These are phyloP conservation scores for Monochamus saltuarius DNA, from an alignment of 1,140 invertebrate species.

Conservation along the genomic window DNA sequence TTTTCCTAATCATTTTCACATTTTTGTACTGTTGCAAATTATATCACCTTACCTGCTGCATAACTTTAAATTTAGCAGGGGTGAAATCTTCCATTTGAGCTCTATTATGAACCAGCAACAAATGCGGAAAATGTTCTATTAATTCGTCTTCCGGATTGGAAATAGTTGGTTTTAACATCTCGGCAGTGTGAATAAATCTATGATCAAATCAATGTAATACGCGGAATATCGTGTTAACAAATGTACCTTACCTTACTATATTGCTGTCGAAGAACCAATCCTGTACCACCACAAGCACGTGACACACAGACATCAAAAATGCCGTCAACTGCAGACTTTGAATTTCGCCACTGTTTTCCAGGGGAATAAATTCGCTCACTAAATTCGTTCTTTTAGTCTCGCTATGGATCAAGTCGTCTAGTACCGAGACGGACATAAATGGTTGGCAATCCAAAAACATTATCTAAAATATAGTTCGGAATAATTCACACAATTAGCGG, in stretches of 20 bases:
- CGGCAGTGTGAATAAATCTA: slow-evolving; percentile 79
- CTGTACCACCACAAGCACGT: slow-evolving; percentile 81
- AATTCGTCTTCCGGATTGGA: slow-evolving; percentile 66
- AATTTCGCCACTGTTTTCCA: slow-evolving; percentile 68
- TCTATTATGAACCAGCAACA: slow-evolving; percentile 77
- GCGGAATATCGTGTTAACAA: too few relatives aligned
- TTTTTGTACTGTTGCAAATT: too few relatives aligned
- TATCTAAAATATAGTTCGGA: slow-evolving; percentile 35
- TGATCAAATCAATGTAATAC: slow-evolving; percentile 22
- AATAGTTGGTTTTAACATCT: slow-evolving; percentile 83
- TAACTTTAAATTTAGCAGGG: slow-evolving; percentile 61
- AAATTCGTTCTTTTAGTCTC: slow-evolving; percentile 57
- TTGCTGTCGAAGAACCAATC: slow-evolving; percentile 84
- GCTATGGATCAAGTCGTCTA: slow-evolving; percentile 57
- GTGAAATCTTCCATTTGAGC: slow-evolving; percentile 70
- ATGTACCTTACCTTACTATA: slow-evolving; percentile 59
- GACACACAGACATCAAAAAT: slow-evolving; percentile 86
- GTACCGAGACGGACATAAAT: slow-evolving; percentile 62
- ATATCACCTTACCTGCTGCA: slow-evolving; percentile 60
- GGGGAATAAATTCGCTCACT: slow-evolving; percentile 59
- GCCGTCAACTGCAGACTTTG: slow-evolving; percentile 78
- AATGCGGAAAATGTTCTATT: slow-evolving; percentile 72
- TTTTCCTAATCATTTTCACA: too few relatives aligned
- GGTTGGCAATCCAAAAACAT: slow-evolving; percentile 66
- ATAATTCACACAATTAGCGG: background rate